These are phyloP conservation scores for Loris lydekkerianus DNA, from an alignment of 2,797 vertebrate genomes.

Conservation along the genomic window DNA sequence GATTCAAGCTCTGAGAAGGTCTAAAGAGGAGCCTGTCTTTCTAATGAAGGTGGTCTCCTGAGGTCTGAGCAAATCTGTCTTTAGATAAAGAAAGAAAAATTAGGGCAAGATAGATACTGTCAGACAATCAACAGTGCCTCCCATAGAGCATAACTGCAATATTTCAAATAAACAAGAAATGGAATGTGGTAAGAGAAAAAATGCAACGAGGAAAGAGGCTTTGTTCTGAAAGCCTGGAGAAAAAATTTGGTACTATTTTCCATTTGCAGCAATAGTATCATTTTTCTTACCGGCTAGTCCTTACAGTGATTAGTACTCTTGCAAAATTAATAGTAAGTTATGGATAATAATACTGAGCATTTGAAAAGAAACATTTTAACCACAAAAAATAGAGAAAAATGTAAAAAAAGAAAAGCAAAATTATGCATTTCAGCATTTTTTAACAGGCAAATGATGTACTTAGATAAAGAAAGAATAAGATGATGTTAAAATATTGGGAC, in stretches of 20 bases:
- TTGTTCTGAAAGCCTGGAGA: background rate
- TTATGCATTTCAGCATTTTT: background rate
- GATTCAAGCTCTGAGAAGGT: background rate
- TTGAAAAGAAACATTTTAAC: constrained; percentile 23
- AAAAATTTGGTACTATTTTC: background rate
- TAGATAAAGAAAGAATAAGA: background rate
- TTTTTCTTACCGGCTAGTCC: background rate
- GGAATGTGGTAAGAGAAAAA: background rate
- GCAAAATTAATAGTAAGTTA: background rate
- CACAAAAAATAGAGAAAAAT: background rate
- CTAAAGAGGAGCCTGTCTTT: background rate
- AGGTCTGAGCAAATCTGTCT: background rate
- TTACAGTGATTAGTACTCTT: background rate
- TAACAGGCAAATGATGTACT: background rate
- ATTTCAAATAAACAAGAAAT: constrained; percentile 11
- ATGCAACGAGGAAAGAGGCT: background rate
- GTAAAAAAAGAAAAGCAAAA: background rate
- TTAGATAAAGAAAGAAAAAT: background rate
- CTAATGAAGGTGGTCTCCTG: background rate
- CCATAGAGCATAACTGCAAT: background rate
- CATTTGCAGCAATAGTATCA: background rate
- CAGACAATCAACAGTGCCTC: background rate
- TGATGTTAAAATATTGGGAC: background rate
- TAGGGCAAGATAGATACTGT: background rate
- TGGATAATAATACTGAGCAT: background rate